Percentiles rank a stretch among this genome's conserved stretches.
phyloP scores from a whole-genome alignment of 2,888 invertebrate genomes.

The Drosophila siamana region DNA sequence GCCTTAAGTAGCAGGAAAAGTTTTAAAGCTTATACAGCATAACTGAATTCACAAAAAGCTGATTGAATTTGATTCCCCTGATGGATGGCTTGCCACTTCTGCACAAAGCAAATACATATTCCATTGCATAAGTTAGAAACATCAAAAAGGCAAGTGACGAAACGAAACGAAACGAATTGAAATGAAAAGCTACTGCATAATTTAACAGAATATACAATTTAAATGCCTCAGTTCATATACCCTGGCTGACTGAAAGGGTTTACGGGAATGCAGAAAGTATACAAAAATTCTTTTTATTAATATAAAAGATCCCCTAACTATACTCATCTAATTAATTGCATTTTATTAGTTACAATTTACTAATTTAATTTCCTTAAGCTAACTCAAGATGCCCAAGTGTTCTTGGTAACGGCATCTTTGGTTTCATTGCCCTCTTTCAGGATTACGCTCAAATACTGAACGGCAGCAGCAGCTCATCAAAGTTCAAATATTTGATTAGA shows the following conservation, averaged over 20 bases:
- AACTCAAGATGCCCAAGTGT: neutral
- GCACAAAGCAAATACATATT: constrained; percentile 38
- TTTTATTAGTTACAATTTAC: neutral
- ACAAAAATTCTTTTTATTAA: neutral
- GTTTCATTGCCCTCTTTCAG: constrained; percentile 8
- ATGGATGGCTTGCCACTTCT: constrained; percentile 29
- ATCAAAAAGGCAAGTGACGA: constrained; percentile 54
- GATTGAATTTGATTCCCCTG: constrained; percentile 56
- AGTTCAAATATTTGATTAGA: constrained; percentile 5
- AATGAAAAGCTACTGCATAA: constrained; percentile 66
- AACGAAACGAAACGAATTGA: constrained; percentile 43
- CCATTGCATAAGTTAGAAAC: constrained; percentile 35
- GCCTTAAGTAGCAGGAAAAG: constrained; percentile 9
- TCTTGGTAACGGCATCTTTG: neutral
- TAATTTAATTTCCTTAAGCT: neutral
- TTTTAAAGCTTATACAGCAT: constrained; percentile 19
- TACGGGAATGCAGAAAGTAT: neutral
- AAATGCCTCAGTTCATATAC: constrained; percentile 13
- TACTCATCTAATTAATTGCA: neutral
- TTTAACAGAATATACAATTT: constrained; percentile 67
- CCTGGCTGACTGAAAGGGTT: neutral
- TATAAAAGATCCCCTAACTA: neutral
- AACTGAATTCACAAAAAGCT: constrained; percentile 32
- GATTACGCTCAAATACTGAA: neutral
- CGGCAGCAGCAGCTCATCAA: neutral